These are phyloP conservation scores for Catagonus wagneri DNA, from an alignment of 2,113 vertebrate genomes.

Conservation along the genomic window DNA sequence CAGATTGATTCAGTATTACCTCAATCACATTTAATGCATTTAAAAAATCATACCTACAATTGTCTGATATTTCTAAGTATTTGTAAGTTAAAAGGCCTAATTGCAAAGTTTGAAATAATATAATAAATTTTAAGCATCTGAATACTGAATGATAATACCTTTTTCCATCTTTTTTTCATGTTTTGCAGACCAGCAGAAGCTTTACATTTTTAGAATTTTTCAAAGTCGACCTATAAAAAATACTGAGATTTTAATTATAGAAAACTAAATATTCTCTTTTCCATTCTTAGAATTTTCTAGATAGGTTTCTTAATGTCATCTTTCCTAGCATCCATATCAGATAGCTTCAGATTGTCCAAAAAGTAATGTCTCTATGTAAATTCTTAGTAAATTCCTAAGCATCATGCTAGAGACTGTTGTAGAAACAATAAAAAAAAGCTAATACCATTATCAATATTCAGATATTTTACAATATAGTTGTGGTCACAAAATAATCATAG, in stretches of 20 bases:
- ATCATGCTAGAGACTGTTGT: neutral
- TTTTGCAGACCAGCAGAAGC: neutral
- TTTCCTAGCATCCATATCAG: neutral
- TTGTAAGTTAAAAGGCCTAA: conserved; percentile 38
- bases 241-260: neutral
- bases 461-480: neutral
- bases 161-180: neutral
- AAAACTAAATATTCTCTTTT: neutral
- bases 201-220: conserved; percentile 26
- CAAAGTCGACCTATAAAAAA: neutral
- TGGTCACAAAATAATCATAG: neutral
- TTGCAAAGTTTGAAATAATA: conserved; percentile 55
- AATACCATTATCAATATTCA: neutral
- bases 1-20: neutral
- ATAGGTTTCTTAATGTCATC: neutral
- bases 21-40: neutral
- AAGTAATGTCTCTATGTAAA: neutral
- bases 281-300: neutral
- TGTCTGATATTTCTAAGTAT: conserved; percentile 58
- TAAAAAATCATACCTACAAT: conserved; percentile 27
- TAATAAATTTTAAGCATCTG: conserved; percentile 41
- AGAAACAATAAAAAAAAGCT: neutral
- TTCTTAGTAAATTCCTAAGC: neutral
- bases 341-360: neutral
- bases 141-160: neutral